Base-by-base conservation (phyloP, 1,140 invertebrate genomes). In the Parapsyche elsis region DNA sequence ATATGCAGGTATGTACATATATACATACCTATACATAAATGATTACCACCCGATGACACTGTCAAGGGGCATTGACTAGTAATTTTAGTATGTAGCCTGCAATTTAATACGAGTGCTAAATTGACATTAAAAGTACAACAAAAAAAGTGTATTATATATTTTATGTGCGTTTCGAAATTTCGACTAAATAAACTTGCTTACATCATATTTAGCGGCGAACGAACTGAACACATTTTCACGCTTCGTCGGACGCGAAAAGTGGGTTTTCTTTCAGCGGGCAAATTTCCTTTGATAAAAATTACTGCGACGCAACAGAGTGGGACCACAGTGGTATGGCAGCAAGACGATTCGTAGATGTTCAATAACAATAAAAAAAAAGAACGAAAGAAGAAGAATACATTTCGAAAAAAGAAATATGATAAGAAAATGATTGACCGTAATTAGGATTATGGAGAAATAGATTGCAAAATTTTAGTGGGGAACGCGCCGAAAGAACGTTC, bases 271-370 rank as follows among this genome's bases (percentile, higher is more conserved):
- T 67, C 64, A 12, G 21, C 24, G 49, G 12, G 12, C 1, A 14
- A 67, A 67, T 53, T 67, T 67, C 24, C 21, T 67, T 67, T 23
- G 64, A 24, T 26, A 67, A 67, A 67, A 67, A 67, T 67, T 67
- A 67, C 64, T 26, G 24, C 24, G 5, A 26, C 19, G 24, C 21
- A 67, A 4, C 24, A 9, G 24, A 67, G 64, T 30, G 10, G n/a
- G 24, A 26, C 49, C 49, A 53, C 16, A 38, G 30, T 7, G 30
- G 30, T 7, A 38, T 7, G 7, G 30, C 30, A 38, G 1, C 2
- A 7, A 38, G 30, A 38, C 30, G 30, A 38, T 7, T 38, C 12
- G 49, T 53, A 2, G 49, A 53, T 14, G 49, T 38, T 4, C 1
- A 38, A 38, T 7, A 38, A 38, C 49, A 53, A 53, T 14, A 53